Base-by-base conservation (phyloP, 2,888 invertebrate genomes). In the Sinotaia quadrata region DNA sequence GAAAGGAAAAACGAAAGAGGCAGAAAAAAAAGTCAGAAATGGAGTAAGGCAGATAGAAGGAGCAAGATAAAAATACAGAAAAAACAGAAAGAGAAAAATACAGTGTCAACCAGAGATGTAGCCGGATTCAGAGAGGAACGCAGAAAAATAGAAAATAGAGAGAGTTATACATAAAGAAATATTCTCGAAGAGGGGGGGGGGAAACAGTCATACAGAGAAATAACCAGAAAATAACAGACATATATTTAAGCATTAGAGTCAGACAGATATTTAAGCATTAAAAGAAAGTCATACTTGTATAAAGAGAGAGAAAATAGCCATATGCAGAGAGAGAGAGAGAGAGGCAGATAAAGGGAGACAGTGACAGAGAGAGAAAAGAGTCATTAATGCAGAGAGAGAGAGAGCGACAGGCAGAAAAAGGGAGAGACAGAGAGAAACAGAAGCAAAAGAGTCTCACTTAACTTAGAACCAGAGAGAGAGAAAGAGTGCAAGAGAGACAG, bases 391-490 rank as follows among this genome's bases (percentile, higher is more conserved):
- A 49, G 4, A 49, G 7, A 18, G 4, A 18, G n/a, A 49, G 4
- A 49, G 49, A 49, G 8, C n/a, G 49, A 49, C 21, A 49, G 49
- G 24, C 21, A 49, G 49, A 49, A 5, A 49, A 24, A 49, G 49
- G 24, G 49, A 49, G 49, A 49, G 49, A 49, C 7, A 18, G n/a
- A 18, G n/a, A 49, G 49, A 49, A 18, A 18, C 7, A n/a, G n/a
- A n/a, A n/a, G n/a, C n/a, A n/a, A n/a, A n/a, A n/a, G n/a, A n/a
- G n/a, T n/a, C n/a, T n/a, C n/a, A n/a, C n/a, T n/a, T n/a, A n/a
- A n/a, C n/a, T n/a, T n/a, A n/a, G n/a, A n/a, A n/a, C n/a, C n/a
- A 49, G 49, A 49, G 49, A 49, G 8, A 49, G 49, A 49, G 49
- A 49, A 24, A 49, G 49, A 49, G 49, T 7, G 4, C 5, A 5